Evolutionary conservation across 2,113 vertebrate species (phyloP).

Genomic region (Oryzias javanicus): DNA sequence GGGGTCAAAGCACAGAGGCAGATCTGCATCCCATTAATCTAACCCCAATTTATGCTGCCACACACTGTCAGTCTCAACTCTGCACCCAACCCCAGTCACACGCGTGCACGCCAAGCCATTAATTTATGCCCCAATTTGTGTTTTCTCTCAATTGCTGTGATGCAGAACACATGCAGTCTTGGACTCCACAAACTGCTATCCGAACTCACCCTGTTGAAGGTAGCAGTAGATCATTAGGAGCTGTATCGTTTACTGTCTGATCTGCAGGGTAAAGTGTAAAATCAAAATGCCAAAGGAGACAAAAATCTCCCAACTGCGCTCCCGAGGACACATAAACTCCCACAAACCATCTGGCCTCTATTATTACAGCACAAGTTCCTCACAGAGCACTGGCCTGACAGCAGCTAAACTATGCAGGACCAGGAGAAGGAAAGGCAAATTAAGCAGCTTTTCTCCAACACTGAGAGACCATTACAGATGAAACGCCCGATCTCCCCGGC

Average conservation of each 20-base stretch:
- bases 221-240: constrained; percentile 5
- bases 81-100: constrained; percentile 26
- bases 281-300: constrained; percentile 17
- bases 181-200: constrained; percentile 12
- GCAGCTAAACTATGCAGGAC: constrained; percentile 59
- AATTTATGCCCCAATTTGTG: constrained; percentile 73
- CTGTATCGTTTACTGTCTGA: constrained; percentile 17
- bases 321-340: constrained; percentile 27
- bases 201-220: constrained; percentile 11
- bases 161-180: constrained; percentile 36
- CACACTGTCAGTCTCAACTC: constrained; percentile 65
- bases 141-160: constrained; percentile 58
- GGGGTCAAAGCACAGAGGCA: constrained; percentile 75
- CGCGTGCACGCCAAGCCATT: constrained; percentile 44
- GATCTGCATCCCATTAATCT: constrained; percentile 73
- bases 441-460: constrained; percentile 70
- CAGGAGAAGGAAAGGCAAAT: constrained; percentile 69
- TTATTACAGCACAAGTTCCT: constrained; percentile 49
- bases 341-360: constrained; percentile 31
- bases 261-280: constrained; percentile 8
- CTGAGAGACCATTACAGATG: constrained; percentile 71
- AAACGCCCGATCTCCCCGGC: constrained; percentile 72
- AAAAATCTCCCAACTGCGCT: constrained; percentile 7
- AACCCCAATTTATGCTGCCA: constrained; percentile 76
- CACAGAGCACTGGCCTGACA: constrained; percentile 47